These are phyloP conservation scores for Bagarius yarrelli DNA, from an alignment of 2,113 vertebrate species.

Conservation along the genomic window DNA sequence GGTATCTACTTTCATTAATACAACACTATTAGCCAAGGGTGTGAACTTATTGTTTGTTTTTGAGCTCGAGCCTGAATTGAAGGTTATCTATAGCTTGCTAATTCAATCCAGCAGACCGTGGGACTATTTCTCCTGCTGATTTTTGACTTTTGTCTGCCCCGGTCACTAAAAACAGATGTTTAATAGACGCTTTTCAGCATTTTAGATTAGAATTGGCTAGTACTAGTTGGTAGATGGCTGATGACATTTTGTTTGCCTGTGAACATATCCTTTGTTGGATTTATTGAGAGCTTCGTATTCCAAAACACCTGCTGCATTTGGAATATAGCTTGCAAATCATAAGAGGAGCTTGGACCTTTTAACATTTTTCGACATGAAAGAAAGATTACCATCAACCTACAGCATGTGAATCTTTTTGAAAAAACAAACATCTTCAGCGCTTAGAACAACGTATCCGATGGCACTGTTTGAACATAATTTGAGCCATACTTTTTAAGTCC, in stretches of 20 bases:
- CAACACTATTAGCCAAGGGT: constrained; percentile 61
- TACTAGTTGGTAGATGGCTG: constrained; percentile 60
- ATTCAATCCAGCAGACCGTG: constrained; percentile 69
- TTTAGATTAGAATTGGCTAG: constrained; percentile 65
- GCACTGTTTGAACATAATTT: constrained; percentile 1
- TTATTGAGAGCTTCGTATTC: constrained; percentile 64
- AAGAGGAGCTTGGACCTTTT: constrained; percentile 33
- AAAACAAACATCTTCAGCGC: constrained; percentile 3
- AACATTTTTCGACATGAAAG: background rate
- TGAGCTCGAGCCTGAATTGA: constrained; percentile 60
- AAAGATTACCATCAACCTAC: background rate
- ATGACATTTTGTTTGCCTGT: constrained; percentile 72
- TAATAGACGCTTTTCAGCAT: constrained; percentile 54
- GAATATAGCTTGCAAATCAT: constrained; percentile 52
- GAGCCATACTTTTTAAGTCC: background rate
- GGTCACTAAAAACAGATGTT: constrained; percentile 75
- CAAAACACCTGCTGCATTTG: constrained; percentile 61
- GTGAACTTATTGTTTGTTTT: constrained; percentile 68
- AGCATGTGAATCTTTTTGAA: background rate
- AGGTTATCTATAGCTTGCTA: constrained; percentile 72
- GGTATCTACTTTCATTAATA: constrained; percentile 66
- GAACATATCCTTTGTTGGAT: constrained; percentile 68
- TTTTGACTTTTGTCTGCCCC: constrained; percentile 68
- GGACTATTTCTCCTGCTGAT: constrained; percentile 61
- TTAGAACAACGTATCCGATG: background rate